Conservation (phyloP, 2,888 invertebrate genomes). For the Cerastoderma edule region DNA sequence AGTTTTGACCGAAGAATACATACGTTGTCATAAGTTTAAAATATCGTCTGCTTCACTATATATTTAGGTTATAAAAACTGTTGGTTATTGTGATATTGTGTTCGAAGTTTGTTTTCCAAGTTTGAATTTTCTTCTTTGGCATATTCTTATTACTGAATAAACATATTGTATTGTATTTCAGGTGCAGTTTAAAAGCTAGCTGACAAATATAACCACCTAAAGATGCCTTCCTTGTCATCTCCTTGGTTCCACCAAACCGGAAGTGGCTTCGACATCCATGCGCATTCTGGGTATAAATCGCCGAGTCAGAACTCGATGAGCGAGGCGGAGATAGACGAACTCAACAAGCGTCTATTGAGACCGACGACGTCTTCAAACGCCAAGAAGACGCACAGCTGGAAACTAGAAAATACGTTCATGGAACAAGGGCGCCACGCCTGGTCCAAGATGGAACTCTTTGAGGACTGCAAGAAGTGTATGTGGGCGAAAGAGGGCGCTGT, state of each 20-base stretch:
- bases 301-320: constrained; percentile 64
- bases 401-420: constrained; percentile 70
- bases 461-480: constrained; percentile 76
- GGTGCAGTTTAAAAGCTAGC: too few relatives aligned
- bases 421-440: constrained; percentile 74
- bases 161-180: too few relatives aligned
- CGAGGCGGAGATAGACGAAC: constrained; percentile 66
- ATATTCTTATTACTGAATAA: too few relatives aligned
- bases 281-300: constrained; percentile 52
- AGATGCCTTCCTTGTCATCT: constrained; percentile 70
- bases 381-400: constrained; percentile 69
- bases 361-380: constrained; percentile 72
- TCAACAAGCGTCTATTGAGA: constrained; percentile 65
- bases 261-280: constrained; percentile 57
- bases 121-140: too few relatives aligned
- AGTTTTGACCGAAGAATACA: too few relatives aligned
- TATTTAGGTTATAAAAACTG: too few relatives aligned
- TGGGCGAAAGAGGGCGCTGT: constrained; percentile 72
- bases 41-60: too few relatives aligned
- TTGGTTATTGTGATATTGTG: too few relatives aligned
- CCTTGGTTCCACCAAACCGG: constrained; percentile 76
- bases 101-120: too few relatives aligned
- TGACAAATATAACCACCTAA: not conserved
- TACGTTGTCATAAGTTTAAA: too few relatives aligned
- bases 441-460: constrained; percentile 77